Evolutionary conservation across 1,140 invertebrate species (phyloP).

Genomic region (Achatina immaculata): DNA sequence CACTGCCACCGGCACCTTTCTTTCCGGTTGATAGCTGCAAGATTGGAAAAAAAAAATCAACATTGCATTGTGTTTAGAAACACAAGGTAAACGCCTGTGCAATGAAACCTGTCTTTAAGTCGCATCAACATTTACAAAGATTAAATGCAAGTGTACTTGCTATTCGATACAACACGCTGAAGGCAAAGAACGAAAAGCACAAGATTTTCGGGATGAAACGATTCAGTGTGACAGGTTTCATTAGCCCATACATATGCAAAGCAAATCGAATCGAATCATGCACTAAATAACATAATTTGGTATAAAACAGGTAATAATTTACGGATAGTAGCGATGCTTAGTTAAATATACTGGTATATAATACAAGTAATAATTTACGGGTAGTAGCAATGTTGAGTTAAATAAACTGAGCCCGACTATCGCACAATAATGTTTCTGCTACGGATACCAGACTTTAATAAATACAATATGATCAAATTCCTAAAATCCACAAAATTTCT

Average conservation of each 20-base stretch:
- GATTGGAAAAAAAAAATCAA: slow-evolving; percentile 36
- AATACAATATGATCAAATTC: too few relatives aligned
- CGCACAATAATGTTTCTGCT: too few relatives aligned
- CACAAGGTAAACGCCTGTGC: slow-evolving; percentile 8
- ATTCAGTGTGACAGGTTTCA: slow-evolving; percentile 34
- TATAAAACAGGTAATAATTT: background rate
- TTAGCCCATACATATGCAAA: slow-evolving; percentile 24
- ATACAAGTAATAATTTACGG: too few relatives aligned
- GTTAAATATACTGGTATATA: too few relatives aligned
- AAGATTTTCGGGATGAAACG: background rate
- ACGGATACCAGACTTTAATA: too few relatives aligned
- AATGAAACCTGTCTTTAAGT: slow-evolving; percentile 35
- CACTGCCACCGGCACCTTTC: slow-evolving; percentile 34
- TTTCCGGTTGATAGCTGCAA: slow-evolving; percentile 44
- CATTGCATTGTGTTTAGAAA: slow-evolving; percentile 24
- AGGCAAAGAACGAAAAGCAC: background rate
- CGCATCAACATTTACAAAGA: background rate
- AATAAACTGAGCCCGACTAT: too few relatives aligned
- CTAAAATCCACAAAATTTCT: too few relatives aligned
- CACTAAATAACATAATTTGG: slow-evolving; percentile 10
- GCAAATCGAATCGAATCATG: slow-evolving; percentile 30
- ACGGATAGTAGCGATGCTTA: background rate
- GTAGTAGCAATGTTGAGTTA: too few relatives aligned
- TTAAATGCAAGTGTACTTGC: background rate
- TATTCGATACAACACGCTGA: background rate